Evolutionary conservation across 2,113 vertebrate genomes (phyloP).

Genomic region (Tonatia bakeri): DNA sequence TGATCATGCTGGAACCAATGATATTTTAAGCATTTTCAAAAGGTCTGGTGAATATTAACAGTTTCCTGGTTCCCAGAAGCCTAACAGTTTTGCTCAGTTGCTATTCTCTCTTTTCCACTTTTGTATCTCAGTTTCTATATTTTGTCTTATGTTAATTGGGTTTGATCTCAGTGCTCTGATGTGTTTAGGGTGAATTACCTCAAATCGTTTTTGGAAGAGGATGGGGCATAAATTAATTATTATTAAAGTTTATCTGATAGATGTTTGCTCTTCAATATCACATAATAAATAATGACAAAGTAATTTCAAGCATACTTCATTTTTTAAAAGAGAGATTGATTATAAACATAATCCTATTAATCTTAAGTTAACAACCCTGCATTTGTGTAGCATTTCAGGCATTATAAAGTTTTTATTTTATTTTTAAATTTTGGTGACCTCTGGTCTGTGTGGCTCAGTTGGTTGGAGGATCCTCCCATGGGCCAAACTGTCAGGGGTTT

Average conservation of each 20-base stretch:
- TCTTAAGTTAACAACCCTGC: neutral
- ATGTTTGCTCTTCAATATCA: neutral
- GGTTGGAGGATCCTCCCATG: no score
- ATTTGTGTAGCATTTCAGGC: neutral
- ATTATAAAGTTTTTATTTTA: neutral
- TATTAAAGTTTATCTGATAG: neutral
- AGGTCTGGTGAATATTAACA: neutral
- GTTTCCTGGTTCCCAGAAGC: neutral
- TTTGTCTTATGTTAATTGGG: neutral
- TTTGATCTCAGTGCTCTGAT: neutral
- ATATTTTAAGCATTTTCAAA: neutral
- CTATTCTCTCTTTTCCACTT: neutral
- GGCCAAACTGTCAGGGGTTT: no score
- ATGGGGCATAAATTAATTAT: neutral
- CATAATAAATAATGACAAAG: neutral
- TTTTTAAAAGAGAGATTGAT: neutral
- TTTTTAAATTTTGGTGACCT: no score
- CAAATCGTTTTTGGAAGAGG: conserved; percentile 1
- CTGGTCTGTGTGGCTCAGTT: no score
- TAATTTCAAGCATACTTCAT: neutral
- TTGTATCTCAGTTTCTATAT: neutral
- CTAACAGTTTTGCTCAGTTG: neutral
- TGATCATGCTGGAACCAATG: neutral
- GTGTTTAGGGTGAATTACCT: neutral
- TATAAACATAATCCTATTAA: neutral